Evolutionary conservation across 2,888 invertebrate species (phyloP).

Genomic region (Ganaspis brasiliensis): DNA sequence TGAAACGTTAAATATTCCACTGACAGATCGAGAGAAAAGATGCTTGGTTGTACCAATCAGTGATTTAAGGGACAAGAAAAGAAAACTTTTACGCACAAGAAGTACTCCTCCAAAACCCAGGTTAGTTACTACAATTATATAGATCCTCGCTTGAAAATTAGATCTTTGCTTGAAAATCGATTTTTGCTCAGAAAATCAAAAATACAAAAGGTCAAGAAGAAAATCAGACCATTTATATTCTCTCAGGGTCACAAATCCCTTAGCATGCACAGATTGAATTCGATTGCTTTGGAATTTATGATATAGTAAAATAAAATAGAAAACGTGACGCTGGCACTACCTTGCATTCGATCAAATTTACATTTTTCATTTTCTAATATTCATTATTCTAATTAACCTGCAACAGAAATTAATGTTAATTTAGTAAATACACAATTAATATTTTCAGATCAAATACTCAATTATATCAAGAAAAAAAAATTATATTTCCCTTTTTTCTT

Average conservation of each 20-base stretch:
- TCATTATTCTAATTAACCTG: background rate
- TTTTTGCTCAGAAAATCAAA: constrained; percentile 21
- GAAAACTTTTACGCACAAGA: constrained; percentile 74
- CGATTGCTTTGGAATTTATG: constrained; percentile 66
- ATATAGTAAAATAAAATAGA: constrained; percentile 53
- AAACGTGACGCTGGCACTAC: constrained; percentile 22
- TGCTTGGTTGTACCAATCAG: constrained; percentile 78
- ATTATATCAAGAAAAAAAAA: background rate
- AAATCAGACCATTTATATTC: constrained; percentile 34
- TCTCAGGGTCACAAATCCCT: constrained; percentile 29
- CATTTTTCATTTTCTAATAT: constrained; percentile 8
- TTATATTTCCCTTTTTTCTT: too few species aligned
- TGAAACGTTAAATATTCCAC: constrained; percentile 62
- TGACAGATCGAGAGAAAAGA: constrained; percentile 78
- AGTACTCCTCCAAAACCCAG: constrained; percentile 65
- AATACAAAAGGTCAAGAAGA: constrained; percentile 18
- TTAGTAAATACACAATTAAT: too few species aligned
- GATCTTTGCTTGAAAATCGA: constrained; percentile 22
- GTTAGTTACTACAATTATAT: constrained; percentile 62
- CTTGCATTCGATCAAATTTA: background rate
- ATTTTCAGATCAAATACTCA: too few species aligned
- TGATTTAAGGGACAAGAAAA: constrained; percentile 75
- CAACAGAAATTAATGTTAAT: background rate
- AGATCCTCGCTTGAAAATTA: too few species aligned
- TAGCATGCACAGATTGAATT: constrained; percentile 52